Conservation (phyloP, 1,140 invertebrate species). For the Drosophila nikananu region DNA sequence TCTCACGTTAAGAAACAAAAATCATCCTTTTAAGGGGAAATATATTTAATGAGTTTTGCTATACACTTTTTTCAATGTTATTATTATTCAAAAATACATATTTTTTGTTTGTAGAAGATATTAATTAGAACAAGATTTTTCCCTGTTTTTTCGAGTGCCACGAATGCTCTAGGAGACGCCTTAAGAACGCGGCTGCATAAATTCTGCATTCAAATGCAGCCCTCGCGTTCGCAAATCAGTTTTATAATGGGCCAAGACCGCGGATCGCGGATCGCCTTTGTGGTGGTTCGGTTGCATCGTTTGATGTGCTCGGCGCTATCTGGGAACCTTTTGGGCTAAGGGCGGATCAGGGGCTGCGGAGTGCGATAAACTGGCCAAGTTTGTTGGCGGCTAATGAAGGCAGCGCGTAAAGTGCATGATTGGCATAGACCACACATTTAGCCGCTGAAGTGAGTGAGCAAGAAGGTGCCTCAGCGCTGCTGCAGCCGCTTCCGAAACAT, state of each 20-base stretch:
- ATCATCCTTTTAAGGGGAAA: too few relatives aligned
- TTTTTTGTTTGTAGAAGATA: not conserved
- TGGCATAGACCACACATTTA: conserved; percentile 81
- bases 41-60: too few relatives aligned
- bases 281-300: conserved; percentile 25
- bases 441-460: conserved; percentile 6
- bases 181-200: conserved; percentile 44
- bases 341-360: not conserved
- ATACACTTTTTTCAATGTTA: too few relatives aligned
- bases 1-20: too few relatives aligned
- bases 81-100: not conserved
- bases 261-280: conserved; percentile 1
- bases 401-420: conserved; percentile 81
- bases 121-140: not conserved
- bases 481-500: conserved; percentile 10
- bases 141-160: not conserved
- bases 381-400: conserved; percentile 69
- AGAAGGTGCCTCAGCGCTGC: conserved; percentile 33
- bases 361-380: conserved; percentile 61
- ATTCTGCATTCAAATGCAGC: conserved; percentile 62
- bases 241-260: conserved; percentile 64
- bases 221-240: conserved; percentile 64
- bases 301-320: conserved; percentile 51
- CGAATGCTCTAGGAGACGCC: conserved; percentile 31
- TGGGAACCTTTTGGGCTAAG: conserved; percentile 20